These are phyloP conservation scores for Pristionchus japonicus DNA, from an alignment of 2,888 invertebrate genomes.

Conservation along the genomic window DNA sequence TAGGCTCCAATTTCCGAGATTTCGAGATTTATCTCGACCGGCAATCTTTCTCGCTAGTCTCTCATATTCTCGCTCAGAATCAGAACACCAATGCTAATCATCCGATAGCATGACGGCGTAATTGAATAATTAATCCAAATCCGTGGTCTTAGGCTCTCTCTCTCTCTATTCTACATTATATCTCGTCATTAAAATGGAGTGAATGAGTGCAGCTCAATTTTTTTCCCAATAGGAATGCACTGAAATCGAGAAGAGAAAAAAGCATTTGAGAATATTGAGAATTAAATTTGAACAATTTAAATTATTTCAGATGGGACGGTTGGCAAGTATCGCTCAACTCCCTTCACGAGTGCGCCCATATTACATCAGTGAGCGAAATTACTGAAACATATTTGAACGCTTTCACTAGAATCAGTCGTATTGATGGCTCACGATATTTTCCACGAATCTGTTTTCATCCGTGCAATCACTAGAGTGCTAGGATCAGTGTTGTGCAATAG, in stretches of 20 bases:
- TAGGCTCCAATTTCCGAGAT: neutral
- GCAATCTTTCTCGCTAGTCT: neutral
- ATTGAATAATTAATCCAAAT: neutral
- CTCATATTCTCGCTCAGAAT: neutral
- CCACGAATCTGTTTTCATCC: neutral
- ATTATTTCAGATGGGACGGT: constrained; percentile 53
- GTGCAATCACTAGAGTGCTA: neutral
- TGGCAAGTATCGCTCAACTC: constrained; percentile 56
- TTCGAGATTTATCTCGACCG: too few relatives aligned
- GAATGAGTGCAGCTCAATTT: neutral
- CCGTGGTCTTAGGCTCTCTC: neutral
- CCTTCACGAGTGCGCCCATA: constrained; percentile 63
- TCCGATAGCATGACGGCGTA: neutral
- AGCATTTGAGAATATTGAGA: too few relatives aligned
- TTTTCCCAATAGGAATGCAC: too few relatives aligned
- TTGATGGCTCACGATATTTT: neutral
- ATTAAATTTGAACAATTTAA: neutral
- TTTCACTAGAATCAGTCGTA: too few relatives aligned
- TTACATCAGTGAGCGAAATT: constrained; percentile 56
- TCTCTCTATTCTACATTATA: too few relatives aligned
- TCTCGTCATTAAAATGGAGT: neutral
- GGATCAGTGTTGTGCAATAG: too few relatives aligned
- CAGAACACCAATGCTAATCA: neutral
- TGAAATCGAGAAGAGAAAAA: too few relatives aligned
- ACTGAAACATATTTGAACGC: neutral